Evolutionary conservation across 2,797 vertebrate genomes (phyloP).

Genomic region (Anguilla pacifica): DNA sequence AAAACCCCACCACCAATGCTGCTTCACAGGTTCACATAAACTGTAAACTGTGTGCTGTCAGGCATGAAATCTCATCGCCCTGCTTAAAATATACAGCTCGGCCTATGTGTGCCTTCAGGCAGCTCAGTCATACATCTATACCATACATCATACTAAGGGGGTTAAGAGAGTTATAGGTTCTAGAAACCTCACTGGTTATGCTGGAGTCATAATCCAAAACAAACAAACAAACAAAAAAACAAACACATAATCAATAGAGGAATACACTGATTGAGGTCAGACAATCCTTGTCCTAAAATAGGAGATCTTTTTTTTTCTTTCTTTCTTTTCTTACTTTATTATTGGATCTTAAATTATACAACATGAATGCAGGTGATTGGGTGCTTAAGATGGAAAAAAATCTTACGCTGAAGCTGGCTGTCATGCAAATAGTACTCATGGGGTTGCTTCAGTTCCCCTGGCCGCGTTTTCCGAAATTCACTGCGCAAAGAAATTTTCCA

Average conservation of each 20-base stretch:
- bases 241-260: no score
- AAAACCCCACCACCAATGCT: no score
- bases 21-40: neutral
- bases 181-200: neutral
- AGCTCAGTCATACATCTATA: neutral
- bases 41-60: no score
- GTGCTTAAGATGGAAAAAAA: neutral
- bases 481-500: conserved; percentile 71
- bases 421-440: conserved; percentile 67
- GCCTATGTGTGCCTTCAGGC: neutral
- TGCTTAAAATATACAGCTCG: neutral
- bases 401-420: conserved; percentile 63
- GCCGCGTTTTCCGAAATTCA: conserved; percentile 54
- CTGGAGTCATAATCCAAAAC: neutral
- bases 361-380: neutral
- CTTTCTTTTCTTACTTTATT: neutral
- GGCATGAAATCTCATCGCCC: neutral
- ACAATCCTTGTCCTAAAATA: neutral
- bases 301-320: no score
- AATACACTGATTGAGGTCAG: neutral
- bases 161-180: neutral
- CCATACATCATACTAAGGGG: neutral
- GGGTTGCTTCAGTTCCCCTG: conserved; percentile 63
- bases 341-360: neutral
- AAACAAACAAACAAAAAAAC: neutral